Conservation (phyloP, 1,140 invertebrate species). For the Pectinophora gossypiella region DNA sequence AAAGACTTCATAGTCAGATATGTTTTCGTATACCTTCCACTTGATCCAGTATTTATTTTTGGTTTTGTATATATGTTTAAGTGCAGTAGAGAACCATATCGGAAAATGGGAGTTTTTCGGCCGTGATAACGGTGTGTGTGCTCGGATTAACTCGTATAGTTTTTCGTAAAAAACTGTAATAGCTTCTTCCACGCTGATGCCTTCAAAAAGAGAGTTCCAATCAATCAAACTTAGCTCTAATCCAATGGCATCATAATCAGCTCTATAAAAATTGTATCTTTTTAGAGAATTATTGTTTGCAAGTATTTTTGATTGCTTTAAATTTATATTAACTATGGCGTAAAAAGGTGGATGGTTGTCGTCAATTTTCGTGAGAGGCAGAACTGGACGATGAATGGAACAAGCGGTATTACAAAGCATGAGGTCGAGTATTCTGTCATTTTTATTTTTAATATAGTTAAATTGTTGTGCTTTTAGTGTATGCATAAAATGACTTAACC, state of each 20-base stretch:
- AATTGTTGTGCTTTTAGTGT: background rate
- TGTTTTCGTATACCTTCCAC: background rate
- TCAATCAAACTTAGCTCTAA: too few relatives aligned
- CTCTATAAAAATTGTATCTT: background rate
- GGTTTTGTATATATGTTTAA: background rate
- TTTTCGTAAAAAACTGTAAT: background rate
- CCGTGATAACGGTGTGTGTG: slow-evolving; percentile 8
- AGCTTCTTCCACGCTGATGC: background rate
- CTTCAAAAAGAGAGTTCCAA: background rate
- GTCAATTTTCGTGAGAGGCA: background rate
- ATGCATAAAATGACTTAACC: background rate
- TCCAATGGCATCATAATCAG: too few relatives aligned
- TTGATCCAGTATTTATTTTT: background rate
- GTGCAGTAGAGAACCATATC: background rate
- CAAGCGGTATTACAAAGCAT: background rate
- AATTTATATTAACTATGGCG: background rate
- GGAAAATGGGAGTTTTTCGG: slow-evolving; percentile 1
- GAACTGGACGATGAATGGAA: background rate
- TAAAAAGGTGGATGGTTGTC: background rate
- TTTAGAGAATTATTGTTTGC: background rate
- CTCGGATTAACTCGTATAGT: background rate
- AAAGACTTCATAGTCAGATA: background rate
- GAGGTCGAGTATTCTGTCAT: background rate
- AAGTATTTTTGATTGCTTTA: background rate
- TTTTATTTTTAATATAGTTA: background rate